Conservation (phyloP, 2,888 invertebrate genomes). For the Gandaritis pyraliata region DNA sequence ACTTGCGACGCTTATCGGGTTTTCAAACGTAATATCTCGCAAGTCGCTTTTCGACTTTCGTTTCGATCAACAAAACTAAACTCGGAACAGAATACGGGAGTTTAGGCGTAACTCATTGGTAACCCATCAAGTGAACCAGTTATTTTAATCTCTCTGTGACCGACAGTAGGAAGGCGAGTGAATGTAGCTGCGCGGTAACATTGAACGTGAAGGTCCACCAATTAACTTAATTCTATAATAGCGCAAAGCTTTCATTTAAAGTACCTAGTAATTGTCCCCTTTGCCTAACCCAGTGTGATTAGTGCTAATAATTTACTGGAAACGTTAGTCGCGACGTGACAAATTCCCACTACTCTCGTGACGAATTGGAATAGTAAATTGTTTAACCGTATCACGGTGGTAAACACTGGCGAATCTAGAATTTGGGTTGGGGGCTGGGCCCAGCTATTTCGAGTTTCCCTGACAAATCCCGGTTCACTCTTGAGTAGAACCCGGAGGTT, state of each 20-base stretch:
- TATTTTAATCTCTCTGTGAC: conserved; percentile 25
- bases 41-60: too few relatives aligned
- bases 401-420: too few relatives aligned
- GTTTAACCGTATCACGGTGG: too few relatives aligned
- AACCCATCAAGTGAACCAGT: conserved; percentile 9
- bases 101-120: too few relatives aligned
- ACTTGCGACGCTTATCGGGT: too few relatives aligned
- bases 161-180: conserved; percentile 54
- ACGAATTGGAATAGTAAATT: not conserved
- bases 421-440: too few relatives aligned
- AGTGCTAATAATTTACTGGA: conserved; percentile 22
- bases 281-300: conserved; percentile 41
- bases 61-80: too few relatives aligned
- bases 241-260: conserved; percentile 45
- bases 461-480: too few relatives aligned
- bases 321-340: conserved; percentile 35
- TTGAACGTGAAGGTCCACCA: conserved; percentile 75
- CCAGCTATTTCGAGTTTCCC: too few relatives aligned
- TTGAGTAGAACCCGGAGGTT: too few relatives aligned
- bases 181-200: conserved; percentile 64
- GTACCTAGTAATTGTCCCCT: conserved; percentile 45
- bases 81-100: too few relatives aligned
- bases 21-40: too few relatives aligned
- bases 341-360: conserved; percentile 20
- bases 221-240: conserved; percentile 67